These are phyloP conservation scores for Platycercus adscitus DNA, from an alignment of 2,113 vertebrate genomes.

Conservation along the genomic window DNA sequence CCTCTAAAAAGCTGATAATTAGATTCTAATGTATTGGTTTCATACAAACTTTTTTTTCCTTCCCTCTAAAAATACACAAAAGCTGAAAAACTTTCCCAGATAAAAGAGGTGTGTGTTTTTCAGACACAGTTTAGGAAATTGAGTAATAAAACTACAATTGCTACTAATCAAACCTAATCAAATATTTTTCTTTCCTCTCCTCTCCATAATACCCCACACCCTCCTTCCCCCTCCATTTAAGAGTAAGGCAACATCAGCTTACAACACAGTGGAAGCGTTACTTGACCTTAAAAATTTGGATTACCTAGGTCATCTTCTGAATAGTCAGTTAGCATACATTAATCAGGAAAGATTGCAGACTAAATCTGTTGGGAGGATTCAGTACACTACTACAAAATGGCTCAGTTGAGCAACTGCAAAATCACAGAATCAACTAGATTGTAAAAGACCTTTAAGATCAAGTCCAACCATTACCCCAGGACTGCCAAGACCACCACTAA, in stretches of 20 bases:
- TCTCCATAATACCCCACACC: neutral
- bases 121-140: neutral
- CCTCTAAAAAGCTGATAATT: neutral
- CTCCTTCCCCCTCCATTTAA: accelerated
- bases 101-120: accelerated
- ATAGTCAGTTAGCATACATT: neutral
- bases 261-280: neutral
- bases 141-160: neutral
- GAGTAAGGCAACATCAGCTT: neutral
- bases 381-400: neutral
- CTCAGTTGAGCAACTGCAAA: neutral
- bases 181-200: neutral
- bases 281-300: neutral
- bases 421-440: neutral
- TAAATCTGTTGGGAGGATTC: neutral
- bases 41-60: neutral
- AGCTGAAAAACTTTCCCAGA: neutral
- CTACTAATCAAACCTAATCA: neutral
- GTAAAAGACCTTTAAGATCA: neutral
- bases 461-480: neutral
- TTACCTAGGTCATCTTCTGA: neutral
- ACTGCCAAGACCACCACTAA: neutral
- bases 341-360: neutral
- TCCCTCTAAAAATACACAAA: neutral
- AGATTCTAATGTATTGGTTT: neutral